Evolutionary conservation across 2,888 invertebrate genomes (phyloP).

Genomic region (Pyralis farinalis): DNA sequence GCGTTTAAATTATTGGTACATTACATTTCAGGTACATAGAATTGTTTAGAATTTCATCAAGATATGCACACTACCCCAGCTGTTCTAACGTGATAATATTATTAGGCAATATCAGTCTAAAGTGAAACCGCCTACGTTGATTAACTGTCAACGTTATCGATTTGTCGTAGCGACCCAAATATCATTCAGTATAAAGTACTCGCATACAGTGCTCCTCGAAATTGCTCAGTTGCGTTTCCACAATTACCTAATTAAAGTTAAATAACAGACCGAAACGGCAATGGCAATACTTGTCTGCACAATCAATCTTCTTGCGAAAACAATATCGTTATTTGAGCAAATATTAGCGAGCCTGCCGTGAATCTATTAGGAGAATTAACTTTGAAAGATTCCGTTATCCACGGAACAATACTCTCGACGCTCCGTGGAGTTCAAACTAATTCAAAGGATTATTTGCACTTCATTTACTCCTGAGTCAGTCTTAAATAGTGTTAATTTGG

Average conservation of each 20-base stretch:
- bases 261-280: background rate
- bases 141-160: too few species aligned
- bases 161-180: too few species aligned
- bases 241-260: background rate
- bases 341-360: background rate
- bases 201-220: too few species aligned
- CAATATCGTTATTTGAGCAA: background rate
- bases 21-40: too few species aligned
- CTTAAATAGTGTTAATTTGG: background rate
- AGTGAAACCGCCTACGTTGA: too few species aligned
- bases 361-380: constrained; percentile 7
- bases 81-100: too few species aligned
- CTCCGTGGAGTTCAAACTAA: background rate
- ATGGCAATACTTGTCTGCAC: background rate
- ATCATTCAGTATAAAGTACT: too few species aligned
- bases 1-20: too few species aligned
- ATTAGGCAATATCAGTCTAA: too few species aligned
- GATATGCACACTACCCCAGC: too few species aligned
- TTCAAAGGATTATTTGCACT: background rate
- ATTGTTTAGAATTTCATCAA: too few species aligned
- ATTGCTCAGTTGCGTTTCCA: too few species aligned
- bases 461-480: background rate
- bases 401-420: background rate
- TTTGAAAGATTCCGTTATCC: constrained; percentile 5
- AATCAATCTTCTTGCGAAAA: background rate